These are phyloP conservation scores for Falcaria lacertinaria DNA, from an alignment of 2,888 invertebrate genomes.

Conservation along the genomic window DNA sequence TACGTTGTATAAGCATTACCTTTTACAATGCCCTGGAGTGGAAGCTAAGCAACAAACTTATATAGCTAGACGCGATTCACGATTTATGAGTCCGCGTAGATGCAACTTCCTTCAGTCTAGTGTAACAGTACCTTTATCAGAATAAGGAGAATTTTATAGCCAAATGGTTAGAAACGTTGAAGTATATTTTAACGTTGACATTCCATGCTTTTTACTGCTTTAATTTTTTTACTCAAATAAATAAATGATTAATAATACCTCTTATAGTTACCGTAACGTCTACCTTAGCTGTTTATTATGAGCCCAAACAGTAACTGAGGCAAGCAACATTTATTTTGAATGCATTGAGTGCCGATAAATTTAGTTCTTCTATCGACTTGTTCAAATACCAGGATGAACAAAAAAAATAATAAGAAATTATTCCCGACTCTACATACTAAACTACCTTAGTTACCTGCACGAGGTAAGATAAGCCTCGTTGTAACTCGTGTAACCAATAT, in stretches of 20 bases:
- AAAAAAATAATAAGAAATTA: too few species aligned
- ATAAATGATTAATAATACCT: too few species aligned
- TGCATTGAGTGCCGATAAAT: too few species aligned
- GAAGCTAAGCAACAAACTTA: constrained; percentile 28
- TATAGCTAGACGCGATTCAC: constrained; percentile 20
- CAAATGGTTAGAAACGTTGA: neutral
- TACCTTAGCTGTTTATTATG: too few species aligned
- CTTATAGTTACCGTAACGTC: too few species aligned
- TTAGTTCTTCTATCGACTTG: too few species aligned
- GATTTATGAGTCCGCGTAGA: constrained; percentile 29
- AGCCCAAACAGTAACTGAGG: too few species aligned
- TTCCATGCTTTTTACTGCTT: too few species aligned
- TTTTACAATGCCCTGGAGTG: constrained; percentile 23
- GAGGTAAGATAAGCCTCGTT: constrained; percentile 1
- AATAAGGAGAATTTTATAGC: neutral
- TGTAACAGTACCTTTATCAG: neutral
- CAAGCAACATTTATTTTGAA: too few species aligned
- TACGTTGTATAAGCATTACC: constrained; percentile 12
- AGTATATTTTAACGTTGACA: too few species aligned
- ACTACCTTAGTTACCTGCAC: neutral
- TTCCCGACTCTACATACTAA: neutral
- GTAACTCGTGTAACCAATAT: constrained; percentile 18
- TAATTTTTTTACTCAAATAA: too few species aligned
- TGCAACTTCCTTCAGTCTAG: constrained; percentile 5
- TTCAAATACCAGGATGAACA: too few species aligned